phyloP scores from a whole-genome alignment of 2,113 vertebrate species.

The Corydoras maculifer region DNA sequence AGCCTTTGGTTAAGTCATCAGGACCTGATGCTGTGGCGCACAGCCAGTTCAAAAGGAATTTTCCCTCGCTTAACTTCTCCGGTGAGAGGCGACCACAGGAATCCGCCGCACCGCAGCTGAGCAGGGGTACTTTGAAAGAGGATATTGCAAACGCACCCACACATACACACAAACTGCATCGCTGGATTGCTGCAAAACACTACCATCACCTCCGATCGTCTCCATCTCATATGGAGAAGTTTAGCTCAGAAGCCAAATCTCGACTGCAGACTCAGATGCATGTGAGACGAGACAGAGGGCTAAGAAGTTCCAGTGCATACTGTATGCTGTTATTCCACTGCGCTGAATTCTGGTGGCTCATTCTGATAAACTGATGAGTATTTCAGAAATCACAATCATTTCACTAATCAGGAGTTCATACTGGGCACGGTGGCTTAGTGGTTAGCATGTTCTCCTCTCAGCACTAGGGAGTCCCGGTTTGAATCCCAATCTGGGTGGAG shows the following conservation, averaged over 20 bases:
- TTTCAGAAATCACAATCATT: background rate
- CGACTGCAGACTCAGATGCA: slow-evolving; percentile 30
- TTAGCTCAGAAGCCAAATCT: slow-evolving; percentile 44
- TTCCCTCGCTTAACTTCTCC: slow-evolving; percentile 59
- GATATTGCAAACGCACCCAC: slow-evolving; percentile 45
- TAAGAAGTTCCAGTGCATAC: slow-evolving; percentile 41
- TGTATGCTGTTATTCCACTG: slow-evolving; percentile 37
- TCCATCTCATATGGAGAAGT: slow-evolving; percentile 54
- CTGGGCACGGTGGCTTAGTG: no score
- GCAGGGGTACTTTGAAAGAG: slow-evolving; percentile 57
- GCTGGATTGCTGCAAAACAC: slow-evolving; percentile 52
- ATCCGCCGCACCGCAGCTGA: slow-evolving; percentile 54
- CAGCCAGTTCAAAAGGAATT: no score
- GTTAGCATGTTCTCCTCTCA: no score
- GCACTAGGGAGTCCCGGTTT: no score
- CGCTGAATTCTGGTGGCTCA: slow-evolving; percentile 8
- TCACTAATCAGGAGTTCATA: background rate
- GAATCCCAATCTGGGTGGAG: no score
- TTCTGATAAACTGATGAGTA: background rate
- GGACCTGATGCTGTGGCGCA: no score
- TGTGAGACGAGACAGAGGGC: slow-evolving; percentile 31
- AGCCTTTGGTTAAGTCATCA: no score
- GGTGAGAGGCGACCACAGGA: slow-evolving; percentile 62
- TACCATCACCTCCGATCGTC: slow-evolving; percentile 48
- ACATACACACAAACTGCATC: slow-evolving; percentile 36